Conservation (phyloP, 1,140 invertebrate genomes). For the Plodia interpunctella region DNA sequence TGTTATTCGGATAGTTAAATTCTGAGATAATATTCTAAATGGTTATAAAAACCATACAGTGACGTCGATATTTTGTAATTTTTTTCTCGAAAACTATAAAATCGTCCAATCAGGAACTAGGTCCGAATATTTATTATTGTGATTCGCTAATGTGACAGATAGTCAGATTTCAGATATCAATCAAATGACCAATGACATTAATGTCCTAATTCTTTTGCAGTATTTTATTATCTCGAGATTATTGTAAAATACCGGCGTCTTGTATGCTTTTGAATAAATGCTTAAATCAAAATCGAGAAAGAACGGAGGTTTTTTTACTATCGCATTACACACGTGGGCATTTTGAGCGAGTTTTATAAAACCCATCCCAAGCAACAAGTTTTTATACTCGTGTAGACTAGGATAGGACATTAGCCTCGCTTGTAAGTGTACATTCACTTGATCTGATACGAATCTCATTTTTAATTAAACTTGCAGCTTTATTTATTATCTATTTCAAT, state of each 20-base stretch:
- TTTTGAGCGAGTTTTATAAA: background rate
- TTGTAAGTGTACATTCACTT: background rate
- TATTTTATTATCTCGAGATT: too few species aligned
- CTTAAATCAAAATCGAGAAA: too few species aligned
- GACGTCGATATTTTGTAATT: background rate
- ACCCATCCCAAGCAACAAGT: background rate
- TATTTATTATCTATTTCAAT: background rate
- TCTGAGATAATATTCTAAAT: background rate
- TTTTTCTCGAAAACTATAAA: background rate
- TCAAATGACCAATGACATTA: too few species aligned
- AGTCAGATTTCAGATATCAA: too few species aligned
- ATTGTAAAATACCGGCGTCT: too few species aligned
- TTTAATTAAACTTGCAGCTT: background rate
- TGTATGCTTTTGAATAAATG: too few species aligned
- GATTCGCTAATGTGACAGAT: too few species aligned
- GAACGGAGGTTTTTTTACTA: too few species aligned
- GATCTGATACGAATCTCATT: background rate
- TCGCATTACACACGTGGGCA: too few species aligned
- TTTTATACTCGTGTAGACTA: conserved; percentile 6
- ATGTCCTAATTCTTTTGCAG: too few species aligned
- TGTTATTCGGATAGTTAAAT: background rate
- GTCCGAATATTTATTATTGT: background rate
- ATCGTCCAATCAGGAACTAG: background rate
- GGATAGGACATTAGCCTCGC: background rate
- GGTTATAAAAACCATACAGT: background rate